A percentile compares a stretch with the other conserved stretches of the same genome.
These are phyloP conservation scores for Halictus rubicundus DNA, from an alignment of 1,140 invertebrate species.

Conservation along the genomic window DNA sequence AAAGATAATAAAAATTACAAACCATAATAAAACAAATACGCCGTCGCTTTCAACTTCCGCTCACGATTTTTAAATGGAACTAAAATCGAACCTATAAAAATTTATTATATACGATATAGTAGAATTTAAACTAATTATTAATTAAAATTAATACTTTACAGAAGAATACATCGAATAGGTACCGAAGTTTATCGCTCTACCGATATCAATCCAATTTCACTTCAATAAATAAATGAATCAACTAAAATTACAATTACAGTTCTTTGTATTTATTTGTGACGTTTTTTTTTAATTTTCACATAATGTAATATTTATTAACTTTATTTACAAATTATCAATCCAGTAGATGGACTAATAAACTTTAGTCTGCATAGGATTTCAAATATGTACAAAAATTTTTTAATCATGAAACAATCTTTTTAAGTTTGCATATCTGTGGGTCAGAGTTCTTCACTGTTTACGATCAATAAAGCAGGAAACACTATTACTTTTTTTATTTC, in stretches of 20 bases:
- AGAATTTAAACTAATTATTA: neutral
- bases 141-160: neutral
- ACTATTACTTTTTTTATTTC: constrained; percentile 40
- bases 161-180: constrained; percentile 9
- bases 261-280: constrained; percentile 63
- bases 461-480: constrained; percentile 49
- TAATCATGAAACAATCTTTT: constrained; percentile 54
- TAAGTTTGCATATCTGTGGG: constrained; percentile 29
- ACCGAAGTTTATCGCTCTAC: neutral
- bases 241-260: constrained; percentile 53
- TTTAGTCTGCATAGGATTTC: constrained; percentile 53
- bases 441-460: constrained; percentile 35
- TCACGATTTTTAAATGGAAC: constrained; percentile 7
- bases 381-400: constrained; percentile 67
- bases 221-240: constrained; percentile 42
- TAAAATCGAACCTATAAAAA: neutral
- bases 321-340: constrained; percentile 70
- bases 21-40: neutral
- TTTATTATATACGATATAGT: neutral
- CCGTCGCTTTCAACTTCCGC: neutral
- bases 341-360: constrained; percentile 59
- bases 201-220: constrained; percentile 15
- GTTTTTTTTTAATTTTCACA: constrained; percentile 57
- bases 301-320: constrained; percentile 69
- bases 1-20: neutral